Evolutionary conservation across 1,140 invertebrate genomes (phyloP).

Genomic region (Drosophila lowei): DNA sequence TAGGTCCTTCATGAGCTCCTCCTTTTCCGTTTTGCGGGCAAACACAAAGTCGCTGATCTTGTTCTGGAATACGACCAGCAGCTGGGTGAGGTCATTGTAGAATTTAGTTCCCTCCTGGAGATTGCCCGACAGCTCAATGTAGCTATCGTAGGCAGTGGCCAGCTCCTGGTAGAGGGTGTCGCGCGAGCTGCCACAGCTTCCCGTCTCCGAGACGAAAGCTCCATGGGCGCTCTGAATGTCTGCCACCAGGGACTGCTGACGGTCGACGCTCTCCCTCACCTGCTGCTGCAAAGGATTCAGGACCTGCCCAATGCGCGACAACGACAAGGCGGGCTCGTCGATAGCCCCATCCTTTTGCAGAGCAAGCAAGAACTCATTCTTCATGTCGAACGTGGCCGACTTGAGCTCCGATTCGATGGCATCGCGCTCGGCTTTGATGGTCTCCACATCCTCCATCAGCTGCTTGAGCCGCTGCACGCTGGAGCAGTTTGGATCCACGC

Average conservation of each 20-base stretch:
- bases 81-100: conserved; percentile 98
- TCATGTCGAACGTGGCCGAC: conserved; percentile 92
- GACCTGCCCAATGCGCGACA: conserved; percentile 89
- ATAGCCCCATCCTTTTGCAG: conserved; percentile 93
- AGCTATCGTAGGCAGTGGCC: conserved; percentile 95
- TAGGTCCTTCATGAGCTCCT: conserved; percentile 96
- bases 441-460: conserved; percentile 94
- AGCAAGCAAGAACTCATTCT: conserved; percentile 90
- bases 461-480: conserved; percentile 88
- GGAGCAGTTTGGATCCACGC: conserved; percentile 85
- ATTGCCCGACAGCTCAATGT: conserved; percentile 94
- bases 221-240: conserved; percentile 91
- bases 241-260: conserved; percentile 91
- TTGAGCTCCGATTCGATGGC: conserved; percentile 94
- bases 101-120: conserved; percentile 98
- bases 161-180: conserved; percentile 93
- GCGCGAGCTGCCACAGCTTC: conserved; percentile 86
- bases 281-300: conserved; percentile 93
- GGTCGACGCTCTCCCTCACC: conserved; percentile 89
- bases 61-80: conserved; percentile 97
- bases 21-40: conserved; percentile 99
- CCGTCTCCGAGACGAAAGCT: conserved; percentile 90
- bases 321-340: conserved; percentile 92
- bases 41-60: conserved; percentile 99
- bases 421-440: conserved; percentile 94